Evolutionary conservation across 2,888 invertebrate genomes (phyloP).

Genomic region (Toxonevra muliebris): DNA sequence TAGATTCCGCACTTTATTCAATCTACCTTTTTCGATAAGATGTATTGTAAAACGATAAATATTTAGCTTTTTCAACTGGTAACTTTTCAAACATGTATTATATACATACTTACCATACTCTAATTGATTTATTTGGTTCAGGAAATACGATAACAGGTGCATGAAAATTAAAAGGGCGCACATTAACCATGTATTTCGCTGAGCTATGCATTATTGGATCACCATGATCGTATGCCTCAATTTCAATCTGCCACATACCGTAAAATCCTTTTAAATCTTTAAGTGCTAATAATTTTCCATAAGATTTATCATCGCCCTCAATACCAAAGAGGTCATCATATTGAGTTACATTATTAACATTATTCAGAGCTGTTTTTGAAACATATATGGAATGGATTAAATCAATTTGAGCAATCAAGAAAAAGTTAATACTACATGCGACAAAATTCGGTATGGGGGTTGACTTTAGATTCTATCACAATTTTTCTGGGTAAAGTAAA

Average conservation of each 20-base stretch:
- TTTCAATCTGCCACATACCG: slow-evolving; percentile 68
- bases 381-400: neutral
- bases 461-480: too few species aligned
- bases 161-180: slow-evolving; percentile 71
- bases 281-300: slow-evolving; percentile 65
- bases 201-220: slow-evolving; percentile 57
- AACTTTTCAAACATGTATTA: neutral
- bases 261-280: slow-evolving; percentile 68
- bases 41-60: too few species aligned
- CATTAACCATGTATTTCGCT: slow-evolving; percentile 65
- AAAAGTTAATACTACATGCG: too few species aligned
- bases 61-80: too few species aligned
- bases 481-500: too few species aligned
- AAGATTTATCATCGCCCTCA: slow-evolving; percentile 56
- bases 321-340: slow-evolving; percentile 57
- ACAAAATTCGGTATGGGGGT: too few species aligned
- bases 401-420: neutral
- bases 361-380: slow-evolving; percentile 41
- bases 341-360: slow-evolving; percentile 45
- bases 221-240: slow-evolving; percentile 71
- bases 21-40: too few species aligned
- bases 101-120: slow-evolving; percentile 41
- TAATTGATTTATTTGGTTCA: slow-evolving; percentile 44
- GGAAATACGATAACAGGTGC: slow-evolving; percentile 69
- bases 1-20: too few species aligned